These are phyloP conservation scores for Cabera pusaria DNA, from an alignment of 2,888 invertebrate species.

Conservation along the genomic window DNA sequence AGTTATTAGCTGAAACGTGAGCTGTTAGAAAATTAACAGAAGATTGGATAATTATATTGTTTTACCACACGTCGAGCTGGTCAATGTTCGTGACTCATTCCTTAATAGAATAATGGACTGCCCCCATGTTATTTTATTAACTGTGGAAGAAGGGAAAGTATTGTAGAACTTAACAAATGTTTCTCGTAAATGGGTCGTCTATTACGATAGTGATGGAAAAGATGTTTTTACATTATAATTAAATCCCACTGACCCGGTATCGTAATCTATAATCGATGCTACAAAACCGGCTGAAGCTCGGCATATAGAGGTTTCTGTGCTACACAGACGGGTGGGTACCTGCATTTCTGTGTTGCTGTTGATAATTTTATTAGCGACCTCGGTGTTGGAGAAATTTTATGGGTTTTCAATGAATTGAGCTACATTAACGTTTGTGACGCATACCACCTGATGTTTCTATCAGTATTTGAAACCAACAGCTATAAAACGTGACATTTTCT, in stretches of 20 bases:
- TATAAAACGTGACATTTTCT: no score
- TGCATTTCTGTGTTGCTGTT: conserved; percentile 34
- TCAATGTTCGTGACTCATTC: conserved; percentile 29
- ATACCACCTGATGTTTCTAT: conserved; percentile 22
- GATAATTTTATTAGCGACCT: conserved; percentile 31
- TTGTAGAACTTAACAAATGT: conserved; percentile 4
- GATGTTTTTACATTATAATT: conserved; percentile 32
- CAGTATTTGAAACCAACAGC: conserved; percentile 17
- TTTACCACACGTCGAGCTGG: conserved; percentile 8
- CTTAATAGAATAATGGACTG: conserved; percentile 30
- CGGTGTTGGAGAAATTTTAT: conserved; percentile 29
- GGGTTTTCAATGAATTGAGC: conserved; percentile 16
- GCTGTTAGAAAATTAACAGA: conserved; percentile 13
- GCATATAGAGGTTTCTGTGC: conserved; percentile 53
- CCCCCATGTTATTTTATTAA: conserved; percentile 36
- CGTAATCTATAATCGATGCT: conserved; percentile 48
- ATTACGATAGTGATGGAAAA: conserved; percentile 16
- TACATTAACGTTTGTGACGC: conserved; percentile 13
- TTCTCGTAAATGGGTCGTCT: conserved; percentile 7
- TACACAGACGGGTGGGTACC: conserved; percentile 38
- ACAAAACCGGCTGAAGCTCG: conserved; percentile 54
- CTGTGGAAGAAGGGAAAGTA: conserved; percentile 29
- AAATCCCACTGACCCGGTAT: conserved; percentile 58
- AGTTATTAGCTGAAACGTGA: conserved; percentile 14
- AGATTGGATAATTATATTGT: conserved; percentile 22